phyloP scores from a whole-genome alignment of 2,888 invertebrate species.

The Patella pellucida region DNA sequence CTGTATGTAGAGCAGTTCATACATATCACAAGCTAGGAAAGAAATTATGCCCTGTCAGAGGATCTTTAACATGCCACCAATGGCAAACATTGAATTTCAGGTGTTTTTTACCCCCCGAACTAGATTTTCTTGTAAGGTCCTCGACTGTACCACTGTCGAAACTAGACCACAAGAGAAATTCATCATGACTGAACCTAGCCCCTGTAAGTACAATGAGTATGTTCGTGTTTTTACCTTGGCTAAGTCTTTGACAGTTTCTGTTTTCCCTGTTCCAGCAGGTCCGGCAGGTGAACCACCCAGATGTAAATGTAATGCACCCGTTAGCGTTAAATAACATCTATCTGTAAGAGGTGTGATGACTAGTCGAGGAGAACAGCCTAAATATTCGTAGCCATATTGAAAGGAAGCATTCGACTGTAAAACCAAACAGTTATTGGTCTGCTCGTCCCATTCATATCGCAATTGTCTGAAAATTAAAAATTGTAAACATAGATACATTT shows the following conservation, averaged over 20 bases:
- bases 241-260: slow-evolving; percentile 71
- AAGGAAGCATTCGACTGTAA: slow-evolving; percentile 69
- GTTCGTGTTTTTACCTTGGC: slow-evolving; percentile 48
- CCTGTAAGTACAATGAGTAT: too few relatives aligned
- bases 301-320: slow-evolving; percentile 69
- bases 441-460: slow-evolving; percentile 70
- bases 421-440: slow-evolving; percentile 68
- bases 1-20: too few relatives aligned
- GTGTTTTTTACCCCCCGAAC: too few relatives aligned
- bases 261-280: slow-evolving; percentile 71
- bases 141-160: too few relatives aligned
- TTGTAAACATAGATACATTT: background rate
- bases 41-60: too few relatives aligned
- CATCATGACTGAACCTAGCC: too few relatives aligned
- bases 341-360: slow-evolving; percentile 70
- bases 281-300: slow-evolving; percentile 71
- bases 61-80: too few relatives aligned
- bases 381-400: slow-evolving; percentile 70
- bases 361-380: slow-evolving; percentile 69
- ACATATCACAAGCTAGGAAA: too few relatives aligned
- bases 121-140: too few relatives aligned
- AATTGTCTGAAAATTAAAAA: slow-evolving; percentile 61
- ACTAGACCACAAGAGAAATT: too few relatives aligned
- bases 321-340: slow-evolving; percentile 69
- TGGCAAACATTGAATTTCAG: too few relatives aligned